A percentile compares a stretch with the other conserved stretches of the same genome.
These are phyloP conservation scores for Amblyteles armatorius DNA, from an alignment of 2,888 invertebrate species.

Conservation along the genomic window DNA sequence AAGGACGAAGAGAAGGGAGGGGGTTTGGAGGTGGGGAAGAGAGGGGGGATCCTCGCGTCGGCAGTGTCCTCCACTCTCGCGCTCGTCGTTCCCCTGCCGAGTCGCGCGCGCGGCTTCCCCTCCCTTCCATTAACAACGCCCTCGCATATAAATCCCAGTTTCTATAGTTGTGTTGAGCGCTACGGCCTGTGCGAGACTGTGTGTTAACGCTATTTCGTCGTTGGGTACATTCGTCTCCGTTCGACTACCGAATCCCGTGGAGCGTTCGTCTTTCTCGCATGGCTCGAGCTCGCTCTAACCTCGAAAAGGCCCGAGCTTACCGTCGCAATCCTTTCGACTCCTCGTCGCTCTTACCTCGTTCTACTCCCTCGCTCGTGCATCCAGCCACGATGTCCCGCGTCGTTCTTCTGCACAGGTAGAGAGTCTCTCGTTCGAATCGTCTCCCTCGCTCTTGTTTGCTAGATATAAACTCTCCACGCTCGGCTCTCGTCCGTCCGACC, in stretches of 20 bases:
- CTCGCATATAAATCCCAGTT: slow-evolving; percentile 84
- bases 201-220: slow-evolving; percentile 46
- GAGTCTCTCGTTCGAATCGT: slow-evolving; percentile 61
- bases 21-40: slow-evolving; percentile 15
- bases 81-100: slow-evolving; percentile 51
- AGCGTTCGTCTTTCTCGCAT: slow-evolving; percentile 59
- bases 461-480: slow-evolving; percentile 72
- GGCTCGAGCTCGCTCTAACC: slow-evolving; percentile 52
- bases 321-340: slow-evolving; percentile 61
- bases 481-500: slow-evolving; percentile 45
- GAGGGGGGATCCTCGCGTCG: slow-evolving; percentile 63
- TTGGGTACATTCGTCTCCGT: slow-evolving; percentile 66
- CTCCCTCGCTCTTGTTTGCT: slow-evolving; percentile 67
- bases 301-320: slow-evolving; percentile 61
- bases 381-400: slow-evolving; percentile 59
- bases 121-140: slow-evolving; percentile 84
- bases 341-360: slow-evolving; percentile 65
- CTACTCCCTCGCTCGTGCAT: slow-evolving; percentile 42
- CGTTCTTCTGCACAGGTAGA: slow-evolving; percentile 63
- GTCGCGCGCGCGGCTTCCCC: slow-evolving; percentile 70
- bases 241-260: slow-evolving; percentile 37
- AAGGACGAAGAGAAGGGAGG: slow-evolving; percentile 24
- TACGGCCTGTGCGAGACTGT: slow-evolving; percentile 57
- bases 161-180: slow-evolving; percentile 73
- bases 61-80: slow-evolving; percentile 68